Conservation (phyloP, 2,113 vertebrate genomes). For the Tringa solitaria region DNA sequence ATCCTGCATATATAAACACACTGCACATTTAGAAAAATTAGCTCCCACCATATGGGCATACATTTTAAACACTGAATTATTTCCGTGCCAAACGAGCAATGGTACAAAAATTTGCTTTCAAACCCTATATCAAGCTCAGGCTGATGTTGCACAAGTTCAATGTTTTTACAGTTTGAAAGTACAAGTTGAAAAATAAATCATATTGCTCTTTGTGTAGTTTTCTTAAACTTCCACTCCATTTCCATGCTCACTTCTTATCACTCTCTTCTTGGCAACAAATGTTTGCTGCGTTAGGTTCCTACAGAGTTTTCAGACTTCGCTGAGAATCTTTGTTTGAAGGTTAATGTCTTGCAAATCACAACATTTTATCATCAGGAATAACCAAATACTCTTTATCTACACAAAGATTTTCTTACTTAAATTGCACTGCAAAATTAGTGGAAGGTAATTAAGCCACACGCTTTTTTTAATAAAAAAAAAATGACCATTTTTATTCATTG, state of each 20-base stretch:
- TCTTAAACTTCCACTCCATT: neutral
- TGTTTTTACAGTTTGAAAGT: neutral
- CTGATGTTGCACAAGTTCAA: neutral
- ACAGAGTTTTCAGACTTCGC: neutral
- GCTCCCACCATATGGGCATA: fast-evolving
- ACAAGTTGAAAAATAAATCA: neutral
- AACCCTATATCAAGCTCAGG: fast-evolving
- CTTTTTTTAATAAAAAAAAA: neutral
- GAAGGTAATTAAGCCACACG: neutral
- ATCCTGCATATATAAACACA: neutral
- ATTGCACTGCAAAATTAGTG: neutral
- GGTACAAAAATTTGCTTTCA: neutral
- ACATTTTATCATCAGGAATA: neutral
- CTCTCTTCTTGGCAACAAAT: neutral
- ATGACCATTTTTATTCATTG: neutral
- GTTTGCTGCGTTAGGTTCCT: neutral
- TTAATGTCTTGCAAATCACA: neutral
- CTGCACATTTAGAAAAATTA: neutral
- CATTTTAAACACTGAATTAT: neutral
- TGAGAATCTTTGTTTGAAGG: neutral
- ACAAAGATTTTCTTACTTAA: neutral
- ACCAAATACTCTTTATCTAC: neutral
- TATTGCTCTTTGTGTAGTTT: neutral
- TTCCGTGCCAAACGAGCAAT: neutral
- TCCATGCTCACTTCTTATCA: neutral